Conservation (phyloP, 2,113 vertebrate species). For the Mola mola region DNA sequence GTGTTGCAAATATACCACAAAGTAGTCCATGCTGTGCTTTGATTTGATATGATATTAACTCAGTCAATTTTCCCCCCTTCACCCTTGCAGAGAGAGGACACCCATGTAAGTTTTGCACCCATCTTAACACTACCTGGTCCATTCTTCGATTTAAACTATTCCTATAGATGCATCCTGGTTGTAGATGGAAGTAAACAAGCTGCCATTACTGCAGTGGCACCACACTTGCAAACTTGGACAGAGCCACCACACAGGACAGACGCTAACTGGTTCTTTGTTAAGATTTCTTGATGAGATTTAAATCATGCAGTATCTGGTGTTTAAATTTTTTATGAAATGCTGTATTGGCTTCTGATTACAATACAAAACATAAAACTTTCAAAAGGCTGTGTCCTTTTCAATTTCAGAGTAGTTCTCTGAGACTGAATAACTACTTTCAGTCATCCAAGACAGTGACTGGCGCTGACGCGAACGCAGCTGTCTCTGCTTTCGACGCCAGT, state of each 20-base stretch:
- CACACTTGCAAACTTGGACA: neutral
- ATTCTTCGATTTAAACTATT: neutral
- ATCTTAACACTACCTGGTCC: slow-evolving; percentile 47
- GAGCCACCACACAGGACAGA: no score
- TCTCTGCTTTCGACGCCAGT: neutral
- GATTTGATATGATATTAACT: slow-evolving; percentile 68
- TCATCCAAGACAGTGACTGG: neutral
- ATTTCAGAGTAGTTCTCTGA: neutral
- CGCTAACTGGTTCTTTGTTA: no score
- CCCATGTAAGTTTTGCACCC: slow-evolving; percentile 83
- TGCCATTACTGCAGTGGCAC: slow-evolving; percentile 2
- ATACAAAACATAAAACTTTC: no score
- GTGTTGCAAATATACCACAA: slow-evolving; percentile 31
- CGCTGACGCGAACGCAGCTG: neutral
- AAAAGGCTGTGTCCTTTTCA: neutral
- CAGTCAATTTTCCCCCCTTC: slow-evolving; percentile 65
- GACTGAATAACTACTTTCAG: neutral
- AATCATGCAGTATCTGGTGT: neutral
- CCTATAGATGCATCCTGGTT: slow-evolving; percentile 36
- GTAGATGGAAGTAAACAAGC: neutral
- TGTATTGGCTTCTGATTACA: no score
- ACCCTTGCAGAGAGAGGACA: slow-evolving; percentile 84
- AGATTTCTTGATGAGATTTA: neutral
- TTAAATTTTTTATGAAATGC: no score
- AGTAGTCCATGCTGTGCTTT: slow-evolving; percentile 47